Evolutionary conservation across 2,797 vertebrate species (phyloP), one percentile per base, ranked within the genome.

Genomic region (Crenichthys baileyi): DNA sequence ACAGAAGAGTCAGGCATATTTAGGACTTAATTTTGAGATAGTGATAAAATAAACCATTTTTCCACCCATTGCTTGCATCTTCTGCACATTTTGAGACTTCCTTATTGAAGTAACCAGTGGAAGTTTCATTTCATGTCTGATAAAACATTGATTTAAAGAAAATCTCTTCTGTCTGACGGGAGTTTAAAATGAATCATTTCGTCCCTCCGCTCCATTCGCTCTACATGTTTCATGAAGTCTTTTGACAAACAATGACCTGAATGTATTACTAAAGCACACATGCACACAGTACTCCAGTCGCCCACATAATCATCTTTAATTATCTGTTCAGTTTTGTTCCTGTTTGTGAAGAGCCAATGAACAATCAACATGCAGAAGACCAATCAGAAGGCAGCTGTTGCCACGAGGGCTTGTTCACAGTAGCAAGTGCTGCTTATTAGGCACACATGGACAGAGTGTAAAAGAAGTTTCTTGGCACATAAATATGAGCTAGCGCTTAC

Each of bases 291-390:
- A 5, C 44, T 85, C 41, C 75, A 83, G 77, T 56, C 5, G 39
- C 88, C 76, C 88, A 84, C 79, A 11, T 20, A 20, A 16, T 75
- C 73, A 55, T 81, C 74, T 85, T 85, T 89, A 81, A 89, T 85
- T 73, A 75, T 80, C 90, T 85, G 81, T 78, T 84, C 44, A 88
- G 79, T 39, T 13, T 80, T 31, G 31, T 15, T 76, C 48, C 79
- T 84, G 85, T 81, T 88, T 86, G 77, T 83, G 73, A 87, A 89
- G 87, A 87, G 72, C 61, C 81, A 89, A 89, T 60, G n/a, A 89
- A 78, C 73, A 75, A 68, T 78, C 75, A 73, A 77, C 84, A 79
- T 76, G 71, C 75, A 56, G 73, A 31, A 50, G 75, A 77, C 86
- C 87, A 89, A 89, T 90, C 85, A 88, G 61, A 74, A 13, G 1